Base-by-base conservation (phyloP, 2,888 invertebrate species). In the Octonoba sinensis region DNA sequence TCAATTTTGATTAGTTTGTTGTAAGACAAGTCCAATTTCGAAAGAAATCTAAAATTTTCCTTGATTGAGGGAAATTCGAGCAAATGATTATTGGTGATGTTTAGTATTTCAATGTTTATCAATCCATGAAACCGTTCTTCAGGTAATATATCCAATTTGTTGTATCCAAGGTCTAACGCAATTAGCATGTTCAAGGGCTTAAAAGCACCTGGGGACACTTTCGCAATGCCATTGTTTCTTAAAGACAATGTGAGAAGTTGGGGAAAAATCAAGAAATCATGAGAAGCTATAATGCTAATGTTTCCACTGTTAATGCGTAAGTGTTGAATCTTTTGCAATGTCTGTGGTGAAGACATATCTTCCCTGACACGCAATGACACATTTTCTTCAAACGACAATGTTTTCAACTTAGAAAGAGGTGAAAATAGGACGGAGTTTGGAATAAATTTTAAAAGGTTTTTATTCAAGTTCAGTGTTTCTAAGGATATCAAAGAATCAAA, bases 21-120 rank as follows among this genome's bases (percentile, higher is more conserved):
- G 86, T 92, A 91, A 81, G 92, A 92, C 67, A 96, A 89, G 88
- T 94, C 93, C 20, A 96, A 89, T 72, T 93, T 92, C 67, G 93
- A 91, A 83, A 96, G 90, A 87, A 93, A 93, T 66, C 92, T 91
- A 76, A 95, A 89, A 54, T 94, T 93, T 85, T 83, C 76, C 3
- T 73, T 93, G 85, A 96, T 89, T 75, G 91, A 90, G 15, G 91
- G 90, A 20, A 87, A 83, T 70, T 86, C 86, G 1, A 84, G 66
- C 76, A 96, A 90, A 0, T 94, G 93, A 89, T 96, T 96, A 2
- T 92, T 93, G 12, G 95, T 95, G 86, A 96, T 90, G 87, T 96
- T 96, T 3, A 96, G 89, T 90, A 93, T 93, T 15, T 91, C 92
- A 0, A 95, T 89, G 3, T 92, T 92, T 0, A 93, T 93, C 18